Evolutionary conservation across 2,888 invertebrate genomes (phyloP).

Genomic region (Aromia moschata): DNA sequence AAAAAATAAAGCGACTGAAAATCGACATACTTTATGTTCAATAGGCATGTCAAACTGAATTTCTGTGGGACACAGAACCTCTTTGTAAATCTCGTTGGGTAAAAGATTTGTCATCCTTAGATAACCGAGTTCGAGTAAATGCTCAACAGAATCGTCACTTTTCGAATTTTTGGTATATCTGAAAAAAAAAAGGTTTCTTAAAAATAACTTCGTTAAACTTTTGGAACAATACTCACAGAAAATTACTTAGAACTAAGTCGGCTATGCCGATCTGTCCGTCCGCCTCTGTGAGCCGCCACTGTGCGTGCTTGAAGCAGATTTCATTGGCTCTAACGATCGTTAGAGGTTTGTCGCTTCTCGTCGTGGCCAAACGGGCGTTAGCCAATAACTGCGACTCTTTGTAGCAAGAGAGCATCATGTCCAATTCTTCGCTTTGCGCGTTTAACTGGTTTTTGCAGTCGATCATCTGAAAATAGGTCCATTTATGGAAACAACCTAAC

Average conservation of each 20-base stretch:
- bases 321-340: conserved; percentile 87
- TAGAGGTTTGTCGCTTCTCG: conserved; percentile 75
- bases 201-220: background rate
- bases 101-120: conserved; percentile 94
- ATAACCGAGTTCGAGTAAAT: conserved; percentile 94
- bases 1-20: too few species aligned
- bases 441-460: conserved; percentile 90
- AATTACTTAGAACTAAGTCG: conserved; percentile 94
- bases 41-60: conserved; percentile 88
- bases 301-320: conserved; percentile 98
- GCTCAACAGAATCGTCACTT: conserved; percentile 97
- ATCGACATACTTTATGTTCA: conserved; percentile 78
- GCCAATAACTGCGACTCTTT: conserved; percentile 79
- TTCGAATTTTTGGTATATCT: conserved; percentile 96
- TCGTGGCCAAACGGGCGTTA: conserved; percentile 70
- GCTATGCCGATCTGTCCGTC: conserved; percentile 98
- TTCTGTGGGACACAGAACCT: conserved; percentile 83
- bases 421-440: conserved; percentile 90
- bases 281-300: conserved; percentile 96
- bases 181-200: conserved; percentile 35
- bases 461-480: conserved; percentile 68
- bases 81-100: conserved; percentile 93
- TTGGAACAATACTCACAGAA: conserved; percentile 71
- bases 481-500: conserved; percentile 3
- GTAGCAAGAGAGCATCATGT: conserved; percentile 94